Evolutionary conservation across 2,797 vertebrate genomes (phyloP), one percentile per base, ranked within the genome.

Genomic region (Centroberyx gerrardi): DNA sequence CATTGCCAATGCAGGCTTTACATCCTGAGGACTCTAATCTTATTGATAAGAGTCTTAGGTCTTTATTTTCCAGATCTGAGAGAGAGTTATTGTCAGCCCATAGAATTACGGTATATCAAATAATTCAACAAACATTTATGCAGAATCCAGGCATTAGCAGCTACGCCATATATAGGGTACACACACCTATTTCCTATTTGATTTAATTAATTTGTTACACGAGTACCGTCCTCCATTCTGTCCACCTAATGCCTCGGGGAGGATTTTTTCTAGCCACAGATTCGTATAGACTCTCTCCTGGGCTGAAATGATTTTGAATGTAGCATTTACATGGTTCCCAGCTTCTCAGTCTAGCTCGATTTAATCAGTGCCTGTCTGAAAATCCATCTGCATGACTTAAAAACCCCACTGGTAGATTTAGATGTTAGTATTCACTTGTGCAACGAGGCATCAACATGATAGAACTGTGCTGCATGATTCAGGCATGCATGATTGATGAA

Each of bases 341-440:
- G n/a, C 0, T 27, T 17, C 10, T n/a, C 40, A 46, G 9, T 31
- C 27, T 5, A 15, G 38, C 53, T 18, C 46, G 27, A 44, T 46
- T 46, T 15, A 31, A 17, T 56, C 65, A 4, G 17, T 56, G 14
- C 40, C 53, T 68, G 38, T 29, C 53, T 68, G 65, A 40, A 56
- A 68, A 56, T 15, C 53, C 48, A 27, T 14, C 48, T 27, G 15
- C 52, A 27, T 56, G 28, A 46, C 65, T 56, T 68, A 17, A 46
- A 56, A 68, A 40, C 27, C 52, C 53, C 38, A 58, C 27, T 36
- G 38, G 65, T 58, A 40, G 17, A 68, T 27, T 68, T 58, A 31
- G 38, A 68, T 56, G 53, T 56, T 68, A 29, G 65, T 40, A 56
- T 68, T 68, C 65, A 58, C 48, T 44, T 68, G 65, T 18, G 65